Base-by-base conservation (phyloP, 2,797 vertebrate genomes). In the Melanogrammus aeglefinus region DNA sequence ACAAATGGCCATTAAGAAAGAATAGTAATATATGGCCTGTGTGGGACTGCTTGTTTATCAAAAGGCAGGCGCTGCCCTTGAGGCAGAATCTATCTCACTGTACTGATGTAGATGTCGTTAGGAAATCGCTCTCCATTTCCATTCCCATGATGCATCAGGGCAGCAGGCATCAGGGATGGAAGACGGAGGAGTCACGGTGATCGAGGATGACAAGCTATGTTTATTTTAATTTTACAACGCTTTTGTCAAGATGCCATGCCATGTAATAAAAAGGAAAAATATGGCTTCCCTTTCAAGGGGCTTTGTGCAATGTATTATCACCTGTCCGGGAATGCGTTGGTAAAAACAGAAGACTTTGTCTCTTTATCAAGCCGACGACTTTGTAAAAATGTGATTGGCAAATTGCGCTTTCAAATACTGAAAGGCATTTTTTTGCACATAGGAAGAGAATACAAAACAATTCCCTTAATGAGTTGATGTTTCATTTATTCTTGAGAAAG, bases 181-280 rank as follows among this genome's bases (percentile, higher is more conserved):
- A 87, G 87, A 90, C 70, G 81, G 81, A 90, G 86, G 79, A 71
- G 82, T 83, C 80, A 41, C 9, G 77, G 77, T 90, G 87, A 92
- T 90, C 86, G 86, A 80, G 73, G 78, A 83, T 83, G 92, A 90
- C 90, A 88, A 82, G 86, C 73, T 24, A 66, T 81, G 89, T 83
- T 91, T 83, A 78, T 77, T 89, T 88, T 86, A 70, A 91, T 91
- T 89, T 88, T 79, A 80, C 21, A 39, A 6, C 72, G 85, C 84
- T 86, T 92, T 92, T 90, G 85, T 91, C 87, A 88, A 85, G 79
- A 83, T 44, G 73, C 84, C 21, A 27, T 29, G 73, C 47, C 81
- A 51, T 1, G 29, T 83, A 84, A 79, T 85, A 82, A 75, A 72
- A 57, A 66, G 33, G 84, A 82, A 78, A 85, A 76, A 79, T 13